Evolutionary conservation across 2,797 vertebrate species (phyloP).

Genomic region (Neomorphus geoffroyi): DNA sequence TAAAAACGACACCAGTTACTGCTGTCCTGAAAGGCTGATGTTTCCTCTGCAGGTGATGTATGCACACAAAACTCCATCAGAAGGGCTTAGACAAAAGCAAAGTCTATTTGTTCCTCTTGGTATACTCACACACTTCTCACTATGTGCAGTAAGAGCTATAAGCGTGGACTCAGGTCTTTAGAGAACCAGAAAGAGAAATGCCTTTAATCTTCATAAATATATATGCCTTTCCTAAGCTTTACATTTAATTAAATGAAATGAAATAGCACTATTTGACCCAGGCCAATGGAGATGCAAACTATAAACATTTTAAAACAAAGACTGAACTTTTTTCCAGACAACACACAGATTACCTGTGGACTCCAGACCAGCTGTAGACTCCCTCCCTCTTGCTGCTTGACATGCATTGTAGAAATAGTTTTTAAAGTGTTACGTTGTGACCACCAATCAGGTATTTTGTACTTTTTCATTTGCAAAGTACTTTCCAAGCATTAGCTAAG

Average conservation of each 20-base stretch:
- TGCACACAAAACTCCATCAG: neutral
- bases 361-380: neutral
- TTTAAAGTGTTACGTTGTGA: neutral
- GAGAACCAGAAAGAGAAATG: neutral
- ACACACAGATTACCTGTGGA: neutral
- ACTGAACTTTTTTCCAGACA: neutral
- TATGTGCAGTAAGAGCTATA: neutral
- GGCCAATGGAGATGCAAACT: neutral
- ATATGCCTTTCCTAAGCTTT: neutral
- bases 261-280: neutral
- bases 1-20: neutral
- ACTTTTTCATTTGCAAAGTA: neutral
- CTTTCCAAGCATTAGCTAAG: neutral
- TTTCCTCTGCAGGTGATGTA: neutral
- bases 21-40: neutral
- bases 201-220: neutral
- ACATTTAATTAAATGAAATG: neutral
- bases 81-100: neutral
- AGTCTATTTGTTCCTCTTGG: neutral
- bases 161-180: neutral
- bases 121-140: neutral
- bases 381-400: neutral
- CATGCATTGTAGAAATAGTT: accelerated
- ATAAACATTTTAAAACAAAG: neutral
- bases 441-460: neutral